phyloP scores from a whole-genome alignment of 2,888 invertebrate species.

The Stegophylla sp. region DNA sequence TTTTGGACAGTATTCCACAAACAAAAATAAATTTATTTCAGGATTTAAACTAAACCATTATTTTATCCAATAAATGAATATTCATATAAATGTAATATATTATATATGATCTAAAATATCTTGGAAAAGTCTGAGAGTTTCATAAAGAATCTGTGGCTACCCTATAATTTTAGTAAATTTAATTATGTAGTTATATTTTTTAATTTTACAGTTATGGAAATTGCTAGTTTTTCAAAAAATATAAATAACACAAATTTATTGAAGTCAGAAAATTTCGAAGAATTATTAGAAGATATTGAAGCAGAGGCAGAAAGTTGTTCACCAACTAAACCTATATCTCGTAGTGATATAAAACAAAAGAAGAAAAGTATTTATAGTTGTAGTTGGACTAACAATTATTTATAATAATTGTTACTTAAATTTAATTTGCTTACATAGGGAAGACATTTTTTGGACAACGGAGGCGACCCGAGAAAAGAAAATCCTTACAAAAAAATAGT shows the following conservation, averaged over 20 bases:
- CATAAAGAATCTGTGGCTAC: too few species aligned
- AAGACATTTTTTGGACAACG: slow-evolving; percentile 31
- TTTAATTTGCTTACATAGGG: slow-evolving; percentile 11
- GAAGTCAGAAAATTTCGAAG: slow-evolving; percentile 50
- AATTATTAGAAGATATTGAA: slow-evolving; percentile 52
- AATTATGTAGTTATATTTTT: too few species aligned
- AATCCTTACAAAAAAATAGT: slow-evolving; percentile 9
- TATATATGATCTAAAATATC: too few species aligned
- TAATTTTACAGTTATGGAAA: not conserved
- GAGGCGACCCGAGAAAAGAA: slow-evolving; percentile 36
- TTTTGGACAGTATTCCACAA: too few species aligned
- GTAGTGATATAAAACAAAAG: slow-evolving; percentile 26
- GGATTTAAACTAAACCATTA: too few species aligned
- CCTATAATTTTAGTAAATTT: too few species aligned
- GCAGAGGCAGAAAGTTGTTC: slow-evolving; percentile 53
- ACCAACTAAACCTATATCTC: slow-evolving; percentile 29
- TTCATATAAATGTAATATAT: too few species aligned
- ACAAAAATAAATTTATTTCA: too few species aligned
- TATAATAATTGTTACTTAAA: slow-evolving; percentile 2
- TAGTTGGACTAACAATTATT: not conserved
- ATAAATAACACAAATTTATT: slow-evolving; percentile 16
- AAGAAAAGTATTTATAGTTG: slow-evolving; percentile 2
- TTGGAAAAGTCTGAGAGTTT: too few species aligned
- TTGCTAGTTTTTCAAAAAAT: not conserved
- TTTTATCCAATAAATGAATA: too few species aligned